Conservation (phyloP, 2,113 vertebrate species). For the Eudorcas thomsonii region DNA sequence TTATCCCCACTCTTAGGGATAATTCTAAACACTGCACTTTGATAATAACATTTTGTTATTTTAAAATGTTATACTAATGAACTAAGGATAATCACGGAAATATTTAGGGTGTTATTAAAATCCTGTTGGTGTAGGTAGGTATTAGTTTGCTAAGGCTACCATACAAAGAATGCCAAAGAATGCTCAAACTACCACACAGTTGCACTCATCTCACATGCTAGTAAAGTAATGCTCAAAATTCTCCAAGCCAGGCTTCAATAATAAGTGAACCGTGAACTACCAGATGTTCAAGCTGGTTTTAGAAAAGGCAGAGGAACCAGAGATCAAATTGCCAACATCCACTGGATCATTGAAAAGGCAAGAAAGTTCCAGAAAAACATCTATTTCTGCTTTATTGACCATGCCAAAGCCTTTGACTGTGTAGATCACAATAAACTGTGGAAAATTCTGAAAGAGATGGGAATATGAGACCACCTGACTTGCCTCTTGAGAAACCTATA, state of each 20-base stretch:
- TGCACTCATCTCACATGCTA: background rate
- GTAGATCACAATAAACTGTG: background rate
- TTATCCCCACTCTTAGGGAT: background rate
- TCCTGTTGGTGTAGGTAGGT: background rate
- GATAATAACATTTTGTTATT: background rate
- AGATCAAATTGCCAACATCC: background rate
- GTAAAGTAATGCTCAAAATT: background rate
- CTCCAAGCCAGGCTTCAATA: background rate
- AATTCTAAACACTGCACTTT: background rate
- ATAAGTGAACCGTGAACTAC: background rate
- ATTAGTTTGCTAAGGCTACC: background rate
- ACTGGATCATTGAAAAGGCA: background rate
- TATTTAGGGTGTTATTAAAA: background rate
- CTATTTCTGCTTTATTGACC: background rate
- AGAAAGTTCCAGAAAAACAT: background rate
- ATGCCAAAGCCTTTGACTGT: background rate
- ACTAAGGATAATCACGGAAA: background rate
- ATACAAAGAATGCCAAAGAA: background rate
- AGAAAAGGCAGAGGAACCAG: background rate
- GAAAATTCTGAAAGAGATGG: background rate
- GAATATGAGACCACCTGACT: fast-evolving
- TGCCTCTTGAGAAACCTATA: background rate
- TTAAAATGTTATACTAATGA: background rate
- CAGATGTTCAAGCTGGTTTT: background rate
- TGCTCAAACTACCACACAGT: background rate